phyloP scores from a whole-genome alignment of 2,113 vertebrate genomes.

The Apteryx mantelli region DNA sequence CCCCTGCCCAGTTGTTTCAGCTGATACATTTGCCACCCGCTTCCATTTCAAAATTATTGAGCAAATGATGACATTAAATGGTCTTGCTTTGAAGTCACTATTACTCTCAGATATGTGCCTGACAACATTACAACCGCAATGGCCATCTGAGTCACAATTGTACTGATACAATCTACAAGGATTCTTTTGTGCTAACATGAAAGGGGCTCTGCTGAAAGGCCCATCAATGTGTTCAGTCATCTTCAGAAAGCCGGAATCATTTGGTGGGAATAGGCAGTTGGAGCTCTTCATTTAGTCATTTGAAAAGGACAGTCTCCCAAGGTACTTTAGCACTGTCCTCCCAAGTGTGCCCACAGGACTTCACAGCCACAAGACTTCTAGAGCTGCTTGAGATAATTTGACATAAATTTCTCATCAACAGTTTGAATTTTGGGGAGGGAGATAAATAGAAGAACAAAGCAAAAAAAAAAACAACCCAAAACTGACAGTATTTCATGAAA shows the following conservation, averaged over 20 bases:
- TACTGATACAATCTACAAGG: neutral
- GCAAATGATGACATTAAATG: neutral
- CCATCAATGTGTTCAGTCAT: slow-evolving; percentile 21
- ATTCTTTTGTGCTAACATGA: slow-evolving; percentile 48
- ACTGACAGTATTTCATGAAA: neutral
- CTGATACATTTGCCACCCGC: neutral
- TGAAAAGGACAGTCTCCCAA: slow-evolving; percentile 21
- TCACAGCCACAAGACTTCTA: neutral
- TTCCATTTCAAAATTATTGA: neutral
- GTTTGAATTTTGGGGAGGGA: neutral
- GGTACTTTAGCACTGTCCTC: neutral
- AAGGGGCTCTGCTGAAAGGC: slow-evolving; percentile 47
- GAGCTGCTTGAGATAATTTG: neutral
- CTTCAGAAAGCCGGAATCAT: slow-evolving; percentile 11
- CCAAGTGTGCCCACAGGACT: neutral
- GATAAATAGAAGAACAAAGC: neutral
- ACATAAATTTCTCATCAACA: neutral
- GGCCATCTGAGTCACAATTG: slow-evolving; percentile 20
- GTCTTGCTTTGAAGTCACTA: neutral
- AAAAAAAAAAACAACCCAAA: neutral
- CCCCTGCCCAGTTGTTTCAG: neutral
- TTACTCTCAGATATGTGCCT: neutral
- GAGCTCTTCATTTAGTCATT: neutral
- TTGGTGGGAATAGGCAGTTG: slow-evolving; percentile 26
- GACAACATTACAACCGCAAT: neutral